These are phyloP conservation scores for Aplochiton taeniatus DNA, from an alignment of 2,797 vertebrate genomes.

Conservation along the genomic window DNA sequence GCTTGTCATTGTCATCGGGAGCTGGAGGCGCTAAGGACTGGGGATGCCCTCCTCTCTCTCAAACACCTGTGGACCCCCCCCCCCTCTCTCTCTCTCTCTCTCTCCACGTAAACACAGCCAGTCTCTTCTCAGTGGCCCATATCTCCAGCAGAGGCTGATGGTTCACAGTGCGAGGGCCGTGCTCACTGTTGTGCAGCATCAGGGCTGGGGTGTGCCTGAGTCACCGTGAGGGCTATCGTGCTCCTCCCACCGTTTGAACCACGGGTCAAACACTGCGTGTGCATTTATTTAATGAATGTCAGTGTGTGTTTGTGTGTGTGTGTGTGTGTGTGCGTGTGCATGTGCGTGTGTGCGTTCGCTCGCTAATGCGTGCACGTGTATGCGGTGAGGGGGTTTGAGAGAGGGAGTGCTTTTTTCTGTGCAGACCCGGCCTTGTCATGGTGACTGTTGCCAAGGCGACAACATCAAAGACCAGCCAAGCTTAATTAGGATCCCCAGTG, in stretches of 20 bases:
- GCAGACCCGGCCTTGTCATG: slow-evolving; percentile 81
- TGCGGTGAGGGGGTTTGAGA: slow-evolving; percentile 58
- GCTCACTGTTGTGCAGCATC: slow-evolving; percentile 11
- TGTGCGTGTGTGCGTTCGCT: slow-evolving; percentile 18
- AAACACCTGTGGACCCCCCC: no score
- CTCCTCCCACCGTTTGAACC: slow-evolving; percentile 47
- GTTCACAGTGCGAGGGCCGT: not conserved
- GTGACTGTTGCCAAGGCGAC: slow-evolving; percentile 90
- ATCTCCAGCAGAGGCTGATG: no score
- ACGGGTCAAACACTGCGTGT: slow-evolving; percentile 54
- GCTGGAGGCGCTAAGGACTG: no score
- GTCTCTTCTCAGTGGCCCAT: no score
- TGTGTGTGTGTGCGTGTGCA: not conserved
- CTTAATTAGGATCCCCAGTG: slow-evolving; percentile 84
- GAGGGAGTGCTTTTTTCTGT: slow-evolving; percentile 55
- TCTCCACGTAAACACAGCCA: no score
- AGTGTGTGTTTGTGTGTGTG: not conserved
- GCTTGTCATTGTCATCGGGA: not conserved
- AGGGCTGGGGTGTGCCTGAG: slow-evolving; percentile 29
- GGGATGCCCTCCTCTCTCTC: no score
- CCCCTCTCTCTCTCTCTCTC: no score
- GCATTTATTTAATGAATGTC: slow-evolving; percentile 31
- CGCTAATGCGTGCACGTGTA: slow-evolving; percentile 50
- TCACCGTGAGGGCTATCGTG: slow-evolving; percentile 15
- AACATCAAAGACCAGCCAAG: slow-evolving; percentile 81